Percentiles rank a stretch among this genome's conserved stretches.
phyloP scores from a whole-genome alignment of 2,797 vertebrate species.

The Phataginus tetradactyla region DNA sequence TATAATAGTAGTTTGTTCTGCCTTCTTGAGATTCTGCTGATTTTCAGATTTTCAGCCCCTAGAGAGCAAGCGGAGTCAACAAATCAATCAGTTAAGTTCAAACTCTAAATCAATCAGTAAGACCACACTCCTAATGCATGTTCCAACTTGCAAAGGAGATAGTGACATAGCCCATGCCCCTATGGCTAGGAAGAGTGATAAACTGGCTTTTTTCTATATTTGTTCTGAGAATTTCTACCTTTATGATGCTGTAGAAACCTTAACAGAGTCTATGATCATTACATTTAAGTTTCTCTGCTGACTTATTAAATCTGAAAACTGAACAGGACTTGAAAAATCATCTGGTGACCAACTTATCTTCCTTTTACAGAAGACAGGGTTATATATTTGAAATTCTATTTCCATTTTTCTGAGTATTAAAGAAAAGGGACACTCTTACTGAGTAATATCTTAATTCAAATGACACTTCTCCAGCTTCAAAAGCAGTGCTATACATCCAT shows the following conservation, averaged over 20 bases:
- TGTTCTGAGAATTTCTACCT: background rate
- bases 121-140: background rate
- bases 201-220: background rate
- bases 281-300: background rate
- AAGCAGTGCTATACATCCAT: background rate
- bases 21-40: background rate
- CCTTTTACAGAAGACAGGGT: background rate
- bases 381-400: background rate
- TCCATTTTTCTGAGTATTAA: background rate
- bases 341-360: background rate
- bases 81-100: background rate
- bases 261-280: background rate
- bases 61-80: background rate
- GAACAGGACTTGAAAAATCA: background rate
- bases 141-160: background rate
- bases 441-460: background rate
- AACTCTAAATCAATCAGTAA: background rate
- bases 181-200: background rate
- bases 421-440: background rate
- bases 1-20: background rate
- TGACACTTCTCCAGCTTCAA: background rate
- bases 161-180: background rate
- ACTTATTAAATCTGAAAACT: slow-evolving; percentile 27
- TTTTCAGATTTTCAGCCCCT: background rate
- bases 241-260: background rate